Conservation (phyloP, 2,797 vertebrate species). For the Cuniculus paca region DNA sequence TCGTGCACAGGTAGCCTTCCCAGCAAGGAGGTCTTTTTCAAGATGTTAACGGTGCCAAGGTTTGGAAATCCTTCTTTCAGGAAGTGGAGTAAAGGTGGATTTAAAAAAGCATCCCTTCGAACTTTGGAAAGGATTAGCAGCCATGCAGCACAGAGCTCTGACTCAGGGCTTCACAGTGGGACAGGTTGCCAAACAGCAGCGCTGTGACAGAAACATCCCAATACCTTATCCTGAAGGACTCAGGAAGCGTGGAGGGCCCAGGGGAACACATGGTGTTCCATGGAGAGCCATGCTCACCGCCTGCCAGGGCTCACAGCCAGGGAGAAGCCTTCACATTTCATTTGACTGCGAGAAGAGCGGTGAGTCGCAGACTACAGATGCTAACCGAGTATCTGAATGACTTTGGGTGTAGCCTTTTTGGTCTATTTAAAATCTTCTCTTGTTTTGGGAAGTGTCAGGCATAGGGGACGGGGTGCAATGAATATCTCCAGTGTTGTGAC, state of each 20-base stretch:
- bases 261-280: background rate
- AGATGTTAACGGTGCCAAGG: background rate
- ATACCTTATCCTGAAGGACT: background rate
- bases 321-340: conserved; percentile 13
- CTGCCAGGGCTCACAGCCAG: background rate
- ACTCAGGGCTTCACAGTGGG: background rate
- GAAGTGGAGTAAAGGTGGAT: conserved; percentile 14
- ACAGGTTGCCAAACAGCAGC: background rate
- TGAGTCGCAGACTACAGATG: background rate
- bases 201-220: background rate
- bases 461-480: background rate
- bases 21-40: background rate
- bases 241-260: background rate
- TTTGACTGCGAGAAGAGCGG: background rate
- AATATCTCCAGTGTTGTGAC: conserved; percentile 39
- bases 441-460: background rate
- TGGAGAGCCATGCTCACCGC: background rate
- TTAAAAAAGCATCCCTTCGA: background rate
- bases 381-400: background rate
- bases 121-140: conserved; percentile 29
- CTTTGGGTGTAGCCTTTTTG: background rate
- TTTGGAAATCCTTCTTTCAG: conserved; percentile 1
- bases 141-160: background rate
- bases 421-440: conserved; percentile 11
- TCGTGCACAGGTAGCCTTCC: background rate